Base-by-base conservation (phyloP, 2,888 invertebrate species). In the Hirtodrosophila alboralis region DNA sequence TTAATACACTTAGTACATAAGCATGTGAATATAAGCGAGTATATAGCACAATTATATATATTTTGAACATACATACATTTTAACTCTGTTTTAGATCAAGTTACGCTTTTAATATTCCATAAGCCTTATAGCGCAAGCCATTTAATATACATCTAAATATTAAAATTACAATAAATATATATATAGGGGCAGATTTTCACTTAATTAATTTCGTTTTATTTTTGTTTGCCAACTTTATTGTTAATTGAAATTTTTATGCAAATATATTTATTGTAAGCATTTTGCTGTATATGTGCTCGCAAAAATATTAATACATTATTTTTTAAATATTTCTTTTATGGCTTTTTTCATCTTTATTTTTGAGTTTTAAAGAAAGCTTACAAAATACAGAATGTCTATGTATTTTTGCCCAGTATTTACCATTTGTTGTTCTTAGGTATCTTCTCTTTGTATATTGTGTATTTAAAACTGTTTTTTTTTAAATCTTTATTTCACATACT, bases 211-310 rank as follows among this genome's bases (percentile, higher is more conserved):
- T 28, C 26, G n/a, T 7, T 34, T 38, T 4, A 18, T 52, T 30
- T 28, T 48, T 30, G 30, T 51, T 63, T 68, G 36, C 43, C 37
- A 60, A 58, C 31, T 10, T 48, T 45, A n/a, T 58, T 36, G 37
- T 44, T 60, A 51, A 48, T 68, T 60, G 21, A 36, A 57, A 41
- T 64, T 3, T 18, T 45, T 44, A 48, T 27, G 38, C 53, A 47
- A 37, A 57, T 51, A n/a, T n/a, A 40, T 47, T 52, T 52, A 31
- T 63, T 40, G 41, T 60, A 63, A 68, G 62, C 69, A 48, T 45
- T 62, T 63, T 71, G 54, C 58, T 79, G 75, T 81, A 85, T 85
- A 86, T 68, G 67, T 79, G 83, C 75, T 87, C 84, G 80, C 86
- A 86, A 86, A 86, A 87, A 86, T 87, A 84, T 74, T 64, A 72